Evolutionary conservation across 2,888 invertebrate genomes (phyloP).

Genomic region (Leptopilina syphax): DNA sequence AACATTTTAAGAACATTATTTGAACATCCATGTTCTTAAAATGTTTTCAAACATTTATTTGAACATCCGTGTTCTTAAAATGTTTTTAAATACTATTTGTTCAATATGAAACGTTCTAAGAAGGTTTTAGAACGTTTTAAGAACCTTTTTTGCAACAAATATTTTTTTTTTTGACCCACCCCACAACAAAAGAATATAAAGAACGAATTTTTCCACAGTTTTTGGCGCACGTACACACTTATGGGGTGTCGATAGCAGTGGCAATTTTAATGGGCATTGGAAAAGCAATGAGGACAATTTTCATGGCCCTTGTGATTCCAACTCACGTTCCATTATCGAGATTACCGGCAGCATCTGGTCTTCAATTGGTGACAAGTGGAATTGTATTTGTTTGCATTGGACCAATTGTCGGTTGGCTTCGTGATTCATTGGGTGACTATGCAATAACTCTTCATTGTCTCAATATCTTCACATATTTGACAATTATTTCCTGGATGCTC

Average conservation of each 20-base stretch:
- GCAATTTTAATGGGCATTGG: slow-evolving; percentile 84
- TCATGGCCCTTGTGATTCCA: slow-evolving; percentile 86
- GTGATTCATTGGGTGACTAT: slow-evolving; percentile 81
- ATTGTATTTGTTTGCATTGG: slow-evolving; percentile 81
- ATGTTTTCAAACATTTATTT: no score
- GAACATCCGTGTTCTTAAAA: no score
- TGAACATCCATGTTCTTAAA: no score
- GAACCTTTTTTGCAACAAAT: no score
- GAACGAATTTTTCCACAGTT: slow-evolving; percentile 72
- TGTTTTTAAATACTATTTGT: no score
- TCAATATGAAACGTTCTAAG: no score
- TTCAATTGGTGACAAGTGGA: slow-evolving; percentile 84
- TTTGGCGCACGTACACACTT: slow-evolving; percentile 81
- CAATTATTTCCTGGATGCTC: slow-evolving; percentile 82
- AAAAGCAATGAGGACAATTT: slow-evolving; percentile 85
- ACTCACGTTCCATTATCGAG: slow-evolving; percentile 84
- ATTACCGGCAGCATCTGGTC: slow-evolving; percentile 84
- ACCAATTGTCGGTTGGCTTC: slow-evolving; percentile 84
- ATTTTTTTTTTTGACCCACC: no score
- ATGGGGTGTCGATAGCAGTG: slow-evolving; percentile 79
- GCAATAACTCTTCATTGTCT: slow-evolving; percentile 82
- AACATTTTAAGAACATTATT: no score
- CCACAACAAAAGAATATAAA: no score
- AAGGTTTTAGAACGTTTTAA: no score
- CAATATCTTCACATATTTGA: slow-evolving; percentile 82